These are phyloP conservation scores for Hyla sarda DNA, from an alignment of 2,113 vertebrate species.

Conservation along the genomic window DNA sequence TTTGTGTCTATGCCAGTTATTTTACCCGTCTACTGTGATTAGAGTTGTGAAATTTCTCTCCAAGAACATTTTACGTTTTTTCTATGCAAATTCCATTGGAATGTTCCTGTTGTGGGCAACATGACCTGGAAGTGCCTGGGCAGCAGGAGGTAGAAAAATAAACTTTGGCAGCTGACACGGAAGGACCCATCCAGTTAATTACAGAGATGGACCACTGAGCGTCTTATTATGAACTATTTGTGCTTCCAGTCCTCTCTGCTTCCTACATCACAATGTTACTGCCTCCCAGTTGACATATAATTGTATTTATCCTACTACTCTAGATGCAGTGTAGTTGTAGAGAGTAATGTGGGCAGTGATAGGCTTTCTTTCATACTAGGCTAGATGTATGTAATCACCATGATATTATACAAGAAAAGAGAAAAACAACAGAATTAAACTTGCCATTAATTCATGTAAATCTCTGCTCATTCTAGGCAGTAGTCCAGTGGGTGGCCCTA, in stretches of 20 bases:
- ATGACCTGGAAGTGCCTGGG: conserved; percentile 31
- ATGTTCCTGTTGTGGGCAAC: conserved; percentile 33
- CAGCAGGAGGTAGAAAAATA: conserved; percentile 30
- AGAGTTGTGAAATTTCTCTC: background rate
- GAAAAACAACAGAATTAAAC: too few relatives aligned
- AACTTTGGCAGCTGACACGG: background rate
- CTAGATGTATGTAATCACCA: too few relatives aligned
- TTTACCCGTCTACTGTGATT: background rate
- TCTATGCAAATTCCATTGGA: conserved; percentile 24
- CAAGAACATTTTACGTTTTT: conserved; percentile 5
- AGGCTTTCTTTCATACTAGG: too few relatives aligned
- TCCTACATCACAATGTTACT: background rate
- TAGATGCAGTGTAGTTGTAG: background rate
- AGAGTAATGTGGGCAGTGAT: background rate
- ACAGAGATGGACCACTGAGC: background rate
- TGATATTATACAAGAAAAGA: too few relatives aligned
- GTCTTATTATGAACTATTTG: background rate
- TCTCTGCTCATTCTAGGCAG: too few relatives aligned
- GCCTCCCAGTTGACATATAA: too few relatives aligned
- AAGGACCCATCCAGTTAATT: conserved; percentile 27
- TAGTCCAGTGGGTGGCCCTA: too few relatives aligned
- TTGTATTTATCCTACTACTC: too few relatives aligned
- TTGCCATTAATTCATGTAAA: too few relatives aligned
- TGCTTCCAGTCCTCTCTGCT: background rate
- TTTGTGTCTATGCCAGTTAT: background rate